These are phyloP conservation scores for Neotoxoptera formosana DNA, from an alignment of 1,140 invertebrate genomes.

Conservation along the genomic window DNA sequence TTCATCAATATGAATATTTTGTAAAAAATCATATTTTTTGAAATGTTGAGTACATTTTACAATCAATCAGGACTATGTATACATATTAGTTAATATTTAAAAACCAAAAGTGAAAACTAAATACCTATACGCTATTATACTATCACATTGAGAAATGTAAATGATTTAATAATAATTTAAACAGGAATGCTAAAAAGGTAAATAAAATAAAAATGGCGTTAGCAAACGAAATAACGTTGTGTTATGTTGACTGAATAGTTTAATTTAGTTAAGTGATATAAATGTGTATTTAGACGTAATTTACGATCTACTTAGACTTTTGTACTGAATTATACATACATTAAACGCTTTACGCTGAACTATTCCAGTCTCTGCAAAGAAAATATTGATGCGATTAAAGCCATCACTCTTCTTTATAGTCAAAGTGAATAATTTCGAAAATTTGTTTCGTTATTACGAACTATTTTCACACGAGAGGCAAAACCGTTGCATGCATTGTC, in stretches of 20 bases:
- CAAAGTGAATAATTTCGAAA: neutral
- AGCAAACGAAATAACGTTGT: neutral
- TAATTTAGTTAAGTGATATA: slow-evolving; percentile 10
- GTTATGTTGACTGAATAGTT: neutral
- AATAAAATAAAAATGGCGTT: neutral
- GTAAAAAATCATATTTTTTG: neutral
- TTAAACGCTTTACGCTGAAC: neutral
- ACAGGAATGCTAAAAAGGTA: no score
- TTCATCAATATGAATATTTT: no score
- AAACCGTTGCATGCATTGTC: no score
- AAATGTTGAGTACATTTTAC: neutral
- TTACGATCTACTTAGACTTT: neutral
- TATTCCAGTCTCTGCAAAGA: neutral
- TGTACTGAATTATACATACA: neutral
- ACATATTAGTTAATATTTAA: neutral
- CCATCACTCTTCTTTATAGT: neutral
- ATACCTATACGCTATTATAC: neutral
- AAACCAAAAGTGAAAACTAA: neutral
- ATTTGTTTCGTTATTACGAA: no score
- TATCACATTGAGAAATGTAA: neutral
- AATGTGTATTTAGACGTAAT: neutral
- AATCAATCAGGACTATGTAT: neutral
- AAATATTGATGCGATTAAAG: neutral
- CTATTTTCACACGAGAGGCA: no score
- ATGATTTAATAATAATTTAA: neutral